phyloP scores from a whole-genome alignment of 2,797 vertebrate genomes.

The Silurus lanzhouensis region DNA sequence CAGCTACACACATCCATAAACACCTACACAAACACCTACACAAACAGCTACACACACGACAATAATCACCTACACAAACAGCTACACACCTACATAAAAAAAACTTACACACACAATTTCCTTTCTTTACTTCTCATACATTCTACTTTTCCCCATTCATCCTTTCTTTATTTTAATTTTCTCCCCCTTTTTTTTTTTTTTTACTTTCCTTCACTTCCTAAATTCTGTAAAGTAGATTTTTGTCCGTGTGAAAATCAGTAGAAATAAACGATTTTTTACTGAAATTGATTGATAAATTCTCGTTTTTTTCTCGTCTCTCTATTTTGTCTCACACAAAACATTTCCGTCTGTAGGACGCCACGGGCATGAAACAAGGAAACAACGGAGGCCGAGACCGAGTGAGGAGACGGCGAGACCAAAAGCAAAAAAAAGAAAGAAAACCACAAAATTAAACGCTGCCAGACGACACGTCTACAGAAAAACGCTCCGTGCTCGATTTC shows the following conservation, averaged over 20 bases:
- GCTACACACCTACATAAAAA: conserved; percentile 6
- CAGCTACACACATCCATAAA: no score
- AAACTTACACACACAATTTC: neutral
- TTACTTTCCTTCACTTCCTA: neutral
- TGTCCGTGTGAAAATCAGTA: no score
- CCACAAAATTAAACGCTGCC: neutral
- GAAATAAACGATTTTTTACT: no score
- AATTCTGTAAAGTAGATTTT: neutral
- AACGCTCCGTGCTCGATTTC: neutral
- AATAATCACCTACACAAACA: neutral
- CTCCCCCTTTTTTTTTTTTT: neutral
- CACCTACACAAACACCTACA: neutral
- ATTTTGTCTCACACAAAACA: neutral
- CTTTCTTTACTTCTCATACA: neutral
- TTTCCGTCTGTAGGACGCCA: neutral
- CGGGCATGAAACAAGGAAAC: neutral
- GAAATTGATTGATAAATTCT: no score
- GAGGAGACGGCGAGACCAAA: neutral
- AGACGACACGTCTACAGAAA: conserved; percentile 30
- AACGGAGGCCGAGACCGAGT: neutral
- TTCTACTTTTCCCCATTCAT: neutral
- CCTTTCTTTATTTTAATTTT: neutral
- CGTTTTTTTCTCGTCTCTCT: no score
- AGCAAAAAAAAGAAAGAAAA: neutral
- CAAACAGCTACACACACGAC: neutral